Conservation (phyloP, 2,113 vertebrate genomes). For the Carlito syrichta region DNA sequence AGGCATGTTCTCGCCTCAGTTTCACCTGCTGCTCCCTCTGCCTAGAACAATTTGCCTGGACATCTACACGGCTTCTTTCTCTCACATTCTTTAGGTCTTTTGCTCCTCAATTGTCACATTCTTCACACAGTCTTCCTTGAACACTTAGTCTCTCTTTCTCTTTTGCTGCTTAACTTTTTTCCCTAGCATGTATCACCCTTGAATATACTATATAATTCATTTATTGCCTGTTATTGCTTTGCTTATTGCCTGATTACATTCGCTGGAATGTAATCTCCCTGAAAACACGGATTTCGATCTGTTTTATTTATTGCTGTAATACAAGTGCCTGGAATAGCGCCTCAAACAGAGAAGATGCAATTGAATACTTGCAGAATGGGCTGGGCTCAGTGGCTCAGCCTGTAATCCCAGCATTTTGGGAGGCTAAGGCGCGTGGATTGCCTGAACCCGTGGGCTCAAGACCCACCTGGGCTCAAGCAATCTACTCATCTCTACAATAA, state of each 20-base stretch:
- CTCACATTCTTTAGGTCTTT: neutral
- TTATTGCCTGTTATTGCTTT: neutral
- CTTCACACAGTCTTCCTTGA: neutral
- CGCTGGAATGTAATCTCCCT: neutral
- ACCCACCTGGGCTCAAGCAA: too few relatives aligned
- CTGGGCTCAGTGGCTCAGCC: too few relatives aligned
- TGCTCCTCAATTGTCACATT: neutral
- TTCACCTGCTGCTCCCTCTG: neutral
- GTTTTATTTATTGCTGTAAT: neutral
- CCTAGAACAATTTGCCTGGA: neutral
- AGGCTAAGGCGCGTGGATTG: too few relatives aligned
- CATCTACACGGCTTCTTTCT: neutral
- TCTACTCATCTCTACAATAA: too few relatives aligned
- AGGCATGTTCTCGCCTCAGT: neutral
- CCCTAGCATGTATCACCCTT: too few relatives aligned
- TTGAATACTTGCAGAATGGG: neutral
- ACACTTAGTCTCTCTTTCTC: neutral
- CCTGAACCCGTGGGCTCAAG: too few relatives aligned
- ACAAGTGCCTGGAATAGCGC: neutral
- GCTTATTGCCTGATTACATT: neutral
- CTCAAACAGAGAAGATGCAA: neutral
- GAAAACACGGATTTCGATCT: neutral
- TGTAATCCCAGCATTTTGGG: too few relatives aligned
- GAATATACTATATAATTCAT: neutral
- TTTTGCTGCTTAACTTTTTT: neutral